Conservation (phyloP, 2,797 vertebrate genomes). For the Spheniscus humboldti region DNA sequence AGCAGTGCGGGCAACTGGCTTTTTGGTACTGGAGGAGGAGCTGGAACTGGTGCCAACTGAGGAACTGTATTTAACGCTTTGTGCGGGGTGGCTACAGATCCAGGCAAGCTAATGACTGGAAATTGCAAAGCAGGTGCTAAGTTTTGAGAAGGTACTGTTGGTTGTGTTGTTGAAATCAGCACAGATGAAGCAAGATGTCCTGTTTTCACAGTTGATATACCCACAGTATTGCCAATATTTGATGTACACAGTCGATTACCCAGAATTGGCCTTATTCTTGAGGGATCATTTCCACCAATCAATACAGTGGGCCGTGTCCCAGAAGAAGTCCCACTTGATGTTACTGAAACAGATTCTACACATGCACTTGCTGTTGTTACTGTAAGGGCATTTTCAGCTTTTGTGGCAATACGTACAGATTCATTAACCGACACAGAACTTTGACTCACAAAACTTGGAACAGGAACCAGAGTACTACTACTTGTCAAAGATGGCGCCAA, state of each 20-base stretch:
- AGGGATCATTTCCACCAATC: conserved; percentile 65
- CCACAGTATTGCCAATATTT: conserved; percentile 71
- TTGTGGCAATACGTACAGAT: conserved; percentile 47
- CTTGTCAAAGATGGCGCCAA: conserved; percentile 36
- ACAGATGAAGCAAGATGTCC: conserved; percentile 83
- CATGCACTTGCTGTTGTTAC: conserved; percentile 61
- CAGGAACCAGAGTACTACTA: conserved; percentile 47
- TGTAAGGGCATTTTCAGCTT: conserved; percentile 63
- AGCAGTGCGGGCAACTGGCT: conserved; percentile 58
- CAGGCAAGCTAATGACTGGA: conserved; percentile 70
- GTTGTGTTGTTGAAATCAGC: conserved; percentile 77
- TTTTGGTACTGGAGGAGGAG: conserved; percentile 62
- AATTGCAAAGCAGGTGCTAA: conserved; percentile 72
- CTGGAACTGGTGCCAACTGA: conserved; percentile 50
- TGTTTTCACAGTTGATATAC: conserved; percentile 82
- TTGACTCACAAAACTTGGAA: conserved; percentile 58
- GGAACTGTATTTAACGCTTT: conserved; percentile 59
- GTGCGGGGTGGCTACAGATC: conserved; percentile 30
- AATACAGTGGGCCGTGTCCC: conserved; percentile 46
- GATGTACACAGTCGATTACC: conserved; percentile 60
- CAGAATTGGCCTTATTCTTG: conserved; percentile 63
- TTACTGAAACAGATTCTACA: conserved; percentile 67
- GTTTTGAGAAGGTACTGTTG: conserved; percentile 70
- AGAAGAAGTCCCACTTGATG: conserved; percentile 39
- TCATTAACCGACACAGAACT: conserved; percentile 64